phyloP scores from a whole-genome alignment of 1,140 invertebrate genomes.

The Drosophila truncata region DNA sequence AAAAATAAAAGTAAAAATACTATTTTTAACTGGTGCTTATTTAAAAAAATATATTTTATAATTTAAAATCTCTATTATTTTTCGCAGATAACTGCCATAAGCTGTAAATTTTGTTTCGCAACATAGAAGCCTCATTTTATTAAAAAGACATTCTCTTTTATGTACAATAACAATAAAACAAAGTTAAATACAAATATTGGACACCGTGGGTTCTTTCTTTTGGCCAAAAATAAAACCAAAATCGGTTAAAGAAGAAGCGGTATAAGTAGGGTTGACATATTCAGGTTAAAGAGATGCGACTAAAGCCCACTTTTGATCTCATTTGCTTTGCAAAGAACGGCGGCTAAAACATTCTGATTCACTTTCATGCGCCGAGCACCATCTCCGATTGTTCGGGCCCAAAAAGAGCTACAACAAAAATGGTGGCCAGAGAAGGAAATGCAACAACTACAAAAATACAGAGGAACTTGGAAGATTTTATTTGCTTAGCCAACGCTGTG shows the following conservation, averaged over 20 bases:
- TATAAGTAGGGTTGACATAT: slow-evolving; percentile 66
- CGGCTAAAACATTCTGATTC: slow-evolving; percentile 74
- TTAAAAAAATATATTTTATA: too few species aligned
- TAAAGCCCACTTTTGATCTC: slow-evolving; percentile 81
- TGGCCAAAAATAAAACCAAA: slow-evolving; percentile 38
- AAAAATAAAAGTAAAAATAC: background rate
- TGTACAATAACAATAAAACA: slow-evolving; percentile 19
- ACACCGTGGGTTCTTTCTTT: slow-evolving; percentile 23
- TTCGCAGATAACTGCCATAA: too few species aligned
- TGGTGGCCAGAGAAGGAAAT: slow-evolving; percentile 58
- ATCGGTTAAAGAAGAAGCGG: slow-evolving; percentile 23
- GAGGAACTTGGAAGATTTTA: slow-evolving; percentile 67
- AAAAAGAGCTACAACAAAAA: slow-evolving; percentile 46
- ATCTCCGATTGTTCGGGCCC: slow-evolving; percentile 55
- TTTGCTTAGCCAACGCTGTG: slow-evolving; percentile 81
- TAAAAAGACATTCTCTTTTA: slow-evolving; percentile 33
- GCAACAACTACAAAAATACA: slow-evolving; percentile 53
- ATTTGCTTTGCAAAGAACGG: slow-evolving; percentile 71
- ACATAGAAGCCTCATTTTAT: background rate
- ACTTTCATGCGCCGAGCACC: slow-evolving; percentile 74
- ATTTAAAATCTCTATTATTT: too few species aligned
- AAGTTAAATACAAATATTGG: slow-evolving; percentile 41
- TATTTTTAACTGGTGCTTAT: too few species aligned
- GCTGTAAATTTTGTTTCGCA: background rate
- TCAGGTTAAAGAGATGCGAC: slow-evolving; percentile 80